A percentile compares a stretch with the other conserved stretches of the same genome.
Conservation (phyloP, 2,888 invertebrate species). For the Scelioninae gen. 2 region DNA sequence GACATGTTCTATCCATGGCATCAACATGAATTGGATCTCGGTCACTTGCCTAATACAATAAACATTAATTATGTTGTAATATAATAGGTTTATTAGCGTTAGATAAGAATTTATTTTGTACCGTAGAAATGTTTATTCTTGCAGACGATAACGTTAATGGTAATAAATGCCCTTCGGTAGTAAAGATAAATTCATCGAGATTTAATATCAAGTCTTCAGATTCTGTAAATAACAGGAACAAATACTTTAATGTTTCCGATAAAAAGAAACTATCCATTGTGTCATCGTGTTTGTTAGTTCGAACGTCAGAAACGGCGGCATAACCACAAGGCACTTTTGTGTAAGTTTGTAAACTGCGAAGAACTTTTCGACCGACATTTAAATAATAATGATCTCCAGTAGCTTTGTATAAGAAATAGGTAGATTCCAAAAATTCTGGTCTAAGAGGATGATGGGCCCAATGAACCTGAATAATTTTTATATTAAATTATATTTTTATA, state of each 20-base stretch:
- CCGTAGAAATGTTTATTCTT: constrained; percentile 77
- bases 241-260: constrained; percentile 98
- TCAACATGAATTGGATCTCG: constrained; percentile 76
- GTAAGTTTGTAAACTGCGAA: constrained; percentile 92
- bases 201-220: constrained; percentile 88
- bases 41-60: constrained; percentile 67
- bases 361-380: constrained; percentile 91
- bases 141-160: constrained; percentile 88
- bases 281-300: constrained; percentile 93
- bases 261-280: constrained; percentile 99
- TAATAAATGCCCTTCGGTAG: constrained; percentile 96
- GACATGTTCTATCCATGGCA: constrained; percentile 86
- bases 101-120: too few relatives aligned
- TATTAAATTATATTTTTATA: too few relatives aligned
- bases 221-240: constrained; percentile 94
- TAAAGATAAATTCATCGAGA: constrained; percentile 91
- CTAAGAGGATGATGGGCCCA: constrained; percentile 98
- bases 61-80: neutral
- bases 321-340: constrained; percentile 97
- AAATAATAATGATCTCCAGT: constrained; percentile 97
- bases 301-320: constrained; percentile 97
- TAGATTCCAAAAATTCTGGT: constrained; percentile 98
- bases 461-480: constrained; percentile 86
- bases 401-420: constrained; percentile 96
- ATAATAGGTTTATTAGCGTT: too few relatives aligned